Evolutionary conservation across 2,797 vertebrate species (phyloP).

Genomic region (Gorsachius magnificus): DNA sequence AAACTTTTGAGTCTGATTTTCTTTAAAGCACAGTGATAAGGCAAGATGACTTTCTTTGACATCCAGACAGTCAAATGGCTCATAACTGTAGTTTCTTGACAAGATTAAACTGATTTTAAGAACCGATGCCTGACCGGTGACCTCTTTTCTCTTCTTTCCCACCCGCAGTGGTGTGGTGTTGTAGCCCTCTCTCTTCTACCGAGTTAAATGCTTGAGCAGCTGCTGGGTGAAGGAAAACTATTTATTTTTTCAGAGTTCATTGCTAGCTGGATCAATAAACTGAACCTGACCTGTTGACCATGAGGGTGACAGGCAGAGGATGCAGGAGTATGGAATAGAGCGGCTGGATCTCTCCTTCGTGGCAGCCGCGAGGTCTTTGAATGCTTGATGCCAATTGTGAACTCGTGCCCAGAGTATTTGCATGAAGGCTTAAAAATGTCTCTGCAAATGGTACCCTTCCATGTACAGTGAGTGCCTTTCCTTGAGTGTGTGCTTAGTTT

Average conservation of each 20-base stretch:
- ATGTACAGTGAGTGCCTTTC: neutral
- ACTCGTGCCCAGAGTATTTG: too few species aligned
- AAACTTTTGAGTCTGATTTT: neutral
- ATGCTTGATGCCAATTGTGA: neutral
- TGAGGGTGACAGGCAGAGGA: neutral
- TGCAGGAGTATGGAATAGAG: neutral
- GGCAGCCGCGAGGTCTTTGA: accelerated
- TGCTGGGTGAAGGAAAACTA: neutral
- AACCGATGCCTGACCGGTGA: neutral
- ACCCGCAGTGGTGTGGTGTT: accelerated
- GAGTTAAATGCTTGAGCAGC: neutral
- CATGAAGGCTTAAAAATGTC: neutral
- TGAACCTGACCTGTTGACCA: neutral
- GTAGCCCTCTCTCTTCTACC: neutral
- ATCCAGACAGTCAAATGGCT: neutral
- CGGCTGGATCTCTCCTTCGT: neutral
- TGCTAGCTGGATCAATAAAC: neutral
- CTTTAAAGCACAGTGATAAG: neutral
- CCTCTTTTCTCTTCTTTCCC: neutral
- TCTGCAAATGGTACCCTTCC: neutral
- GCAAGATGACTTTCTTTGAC: neutral
- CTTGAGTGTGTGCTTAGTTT: neutral
- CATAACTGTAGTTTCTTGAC: neutral
- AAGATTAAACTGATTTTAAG: neutral
- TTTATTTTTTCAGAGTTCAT: neutral